A percentile compares a stretch with the other conserved stretches of the same genome.
phyloP scores from a whole-genome alignment of 2,888 invertebrate genomes.

The Melanostoma scalare region DNA sequence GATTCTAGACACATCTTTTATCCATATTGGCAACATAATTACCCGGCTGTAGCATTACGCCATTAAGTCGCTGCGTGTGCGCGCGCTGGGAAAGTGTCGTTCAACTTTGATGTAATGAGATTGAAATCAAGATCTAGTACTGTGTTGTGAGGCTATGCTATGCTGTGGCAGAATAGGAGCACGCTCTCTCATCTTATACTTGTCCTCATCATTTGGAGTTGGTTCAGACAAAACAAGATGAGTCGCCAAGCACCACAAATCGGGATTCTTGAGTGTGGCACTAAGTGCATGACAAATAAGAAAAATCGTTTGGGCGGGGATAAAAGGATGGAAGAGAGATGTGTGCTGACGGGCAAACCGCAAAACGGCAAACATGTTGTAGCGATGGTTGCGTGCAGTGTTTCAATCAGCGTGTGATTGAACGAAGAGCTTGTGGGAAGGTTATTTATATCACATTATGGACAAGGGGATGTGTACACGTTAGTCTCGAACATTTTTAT shows the following conservation, averaged over 20 bases:
- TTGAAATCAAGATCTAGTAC: slow-evolving; percentile 51
- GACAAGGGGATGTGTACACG: background rate
- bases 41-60: slow-evolving; percentile 58
- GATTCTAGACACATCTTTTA: slow-evolving; percentile 58
- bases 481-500: background rate
- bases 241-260: slow-evolving; percentile 19
- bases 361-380: slow-evolving; percentile 51
- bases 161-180: slow-evolving; percentile 29
- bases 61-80: slow-evolving; percentile 23
- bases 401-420: slow-evolving; percentile 70
- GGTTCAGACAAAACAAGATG: slow-evolving; percentile 14
- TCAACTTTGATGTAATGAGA: slow-evolving; percentile 68
- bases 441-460: slow-evolving; percentile 60
- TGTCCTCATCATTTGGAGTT: slow-evolving; percentile 39
- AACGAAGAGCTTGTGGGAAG: slow-evolving; percentile 64
- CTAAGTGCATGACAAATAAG: slow-evolving; percentile 64
- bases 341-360: slow-evolving; percentile 50
- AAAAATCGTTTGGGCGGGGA: slow-evolving; percentile 50
- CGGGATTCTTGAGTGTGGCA: slow-evolving; percentile 29
- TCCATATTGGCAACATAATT: slow-evolving; percentile 71
- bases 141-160: background rate
- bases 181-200: slow-evolving; percentile 18
- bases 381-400: slow-evolving; percentile 61
- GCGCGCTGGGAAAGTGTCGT: slow-evolving; percentile 63
- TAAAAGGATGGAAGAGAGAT: slow-evolving; percentile 10